Evolutionary conservation across 2,888 invertebrate genomes (phyloP).

Genomic region (Syrista parreyssii): DNA sequence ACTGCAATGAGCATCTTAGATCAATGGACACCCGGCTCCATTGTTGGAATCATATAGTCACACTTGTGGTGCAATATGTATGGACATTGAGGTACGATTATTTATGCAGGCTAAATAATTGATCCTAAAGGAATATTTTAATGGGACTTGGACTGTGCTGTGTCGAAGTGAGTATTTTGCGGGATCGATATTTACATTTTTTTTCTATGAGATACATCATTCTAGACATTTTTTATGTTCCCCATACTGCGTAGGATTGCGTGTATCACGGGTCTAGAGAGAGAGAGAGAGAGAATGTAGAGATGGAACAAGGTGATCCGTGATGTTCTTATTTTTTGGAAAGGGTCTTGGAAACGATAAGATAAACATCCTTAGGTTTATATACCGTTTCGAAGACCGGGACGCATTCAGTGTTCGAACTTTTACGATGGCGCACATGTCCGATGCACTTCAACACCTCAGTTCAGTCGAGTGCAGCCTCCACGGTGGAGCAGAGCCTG

Average conservation of each 20-base stretch:
- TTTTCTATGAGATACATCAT: not conserved
- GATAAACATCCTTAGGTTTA: slow-evolving; percentile 31
- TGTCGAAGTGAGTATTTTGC: not conserved
- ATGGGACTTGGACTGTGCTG: not conserved
- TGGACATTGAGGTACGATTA: not conserved
- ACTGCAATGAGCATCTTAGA: slow-evolving; percentile 26
- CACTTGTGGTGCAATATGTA: not conserved
- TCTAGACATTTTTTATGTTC: not conserved
- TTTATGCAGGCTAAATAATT: not conserved
- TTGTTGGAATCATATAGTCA: not conserved
- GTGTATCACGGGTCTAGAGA: too few species aligned
- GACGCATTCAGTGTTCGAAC: not conserved
- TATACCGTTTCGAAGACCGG: not conserved
- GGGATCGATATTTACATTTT: not conserved
- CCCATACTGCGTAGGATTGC: not conserved
- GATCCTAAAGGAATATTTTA: not conserved
- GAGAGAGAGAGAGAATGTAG: not conserved
- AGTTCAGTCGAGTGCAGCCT: not conserved
- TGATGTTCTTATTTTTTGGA: not conserved
- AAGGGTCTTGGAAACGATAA: slow-evolving; percentile 26
- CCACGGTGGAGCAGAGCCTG: not conserved
- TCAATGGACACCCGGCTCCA: not conserved
- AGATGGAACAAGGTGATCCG: not conserved
- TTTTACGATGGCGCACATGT: slow-evolving; percentile 16
- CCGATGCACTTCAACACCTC: slow-evolving; percentile 13